phyloP scores from a whole-genome alignment of 2,888 invertebrate species.

The Tolmerus cingulatus region DNA sequence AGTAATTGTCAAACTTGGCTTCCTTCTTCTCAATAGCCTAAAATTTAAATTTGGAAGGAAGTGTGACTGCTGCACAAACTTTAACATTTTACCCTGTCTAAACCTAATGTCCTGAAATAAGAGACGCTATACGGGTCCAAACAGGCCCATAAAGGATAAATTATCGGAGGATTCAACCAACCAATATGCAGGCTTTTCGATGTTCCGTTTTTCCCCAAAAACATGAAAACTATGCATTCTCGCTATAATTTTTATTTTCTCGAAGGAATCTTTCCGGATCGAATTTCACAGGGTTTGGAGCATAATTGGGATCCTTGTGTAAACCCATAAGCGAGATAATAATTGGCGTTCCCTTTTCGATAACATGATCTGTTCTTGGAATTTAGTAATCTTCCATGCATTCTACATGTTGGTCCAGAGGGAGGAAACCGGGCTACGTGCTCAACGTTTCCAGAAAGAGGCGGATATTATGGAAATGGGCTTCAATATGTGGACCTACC shows the following conservation, averaged over 20 bases:
- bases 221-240: conserved; percentile 57
- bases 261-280: conserved; percentile 62
- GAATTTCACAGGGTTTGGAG: conserved; percentile 61
- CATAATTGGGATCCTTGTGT: conserved; percentile 62
- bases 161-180: conserved; percentile 54
- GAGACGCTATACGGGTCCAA: neutral
- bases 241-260: conserved; percentile 54
- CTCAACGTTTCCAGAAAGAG: conserved; percentile 53
- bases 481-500: neutral
- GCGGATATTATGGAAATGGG: neutral
- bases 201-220: conserved; percentile 58
- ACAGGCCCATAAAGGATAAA: neutral
- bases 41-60: neutral
- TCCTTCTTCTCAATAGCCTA: neutral
- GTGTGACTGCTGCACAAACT: neutral
- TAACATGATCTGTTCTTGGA: conserved; percentile 56
- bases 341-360: conserved; percentile 60
- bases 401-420: neutral
- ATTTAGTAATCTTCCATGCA: conserved; percentile 56
- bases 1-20: neutral
- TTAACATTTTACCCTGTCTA: neutral
- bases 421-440: neutral
- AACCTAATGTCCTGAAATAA: neutral
- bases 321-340: conserved; percentile 61
- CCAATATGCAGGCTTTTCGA: conserved; percentile 60